These are phyloP conservation scores for Conchocele bisecta DNA, from an alignment of 2,888 invertebrate species.

Conservation along the genomic window DNA sequence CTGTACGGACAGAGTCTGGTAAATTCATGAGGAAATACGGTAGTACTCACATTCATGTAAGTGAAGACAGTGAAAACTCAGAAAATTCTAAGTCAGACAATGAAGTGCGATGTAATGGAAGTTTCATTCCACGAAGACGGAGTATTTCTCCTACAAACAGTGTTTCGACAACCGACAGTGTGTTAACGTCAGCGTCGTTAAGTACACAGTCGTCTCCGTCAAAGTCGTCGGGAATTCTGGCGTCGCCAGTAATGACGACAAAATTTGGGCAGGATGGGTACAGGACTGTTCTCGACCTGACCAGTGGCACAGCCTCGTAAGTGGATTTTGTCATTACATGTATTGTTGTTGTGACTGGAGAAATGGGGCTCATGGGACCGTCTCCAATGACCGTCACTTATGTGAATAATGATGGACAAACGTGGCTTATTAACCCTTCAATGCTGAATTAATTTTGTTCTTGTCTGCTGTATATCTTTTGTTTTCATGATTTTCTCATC, in stretches of 20 bases:
- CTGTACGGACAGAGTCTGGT: conserved; percentile 50
- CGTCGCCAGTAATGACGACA: conserved; percentile 35
- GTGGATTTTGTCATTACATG: no score
- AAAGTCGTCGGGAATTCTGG: conserved; percentile 34
- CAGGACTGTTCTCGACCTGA: conserved; percentile 51
- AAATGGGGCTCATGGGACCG: no score
- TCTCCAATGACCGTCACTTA: no score
- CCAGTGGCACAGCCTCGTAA: no score
- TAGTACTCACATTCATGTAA: conserved; percentile 3
- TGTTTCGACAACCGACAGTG: conserved; percentile 54
- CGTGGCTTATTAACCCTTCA: no score
- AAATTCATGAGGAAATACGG: conserved; percentile 53
- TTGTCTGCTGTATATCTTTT: no score
- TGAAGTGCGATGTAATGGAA: neutral
- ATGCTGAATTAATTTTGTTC: no score
- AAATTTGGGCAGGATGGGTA: conserved; percentile 36
- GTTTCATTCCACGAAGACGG: conserved; percentile 1
- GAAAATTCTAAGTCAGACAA: neutral
- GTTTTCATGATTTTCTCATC: no score
- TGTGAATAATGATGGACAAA: no score
- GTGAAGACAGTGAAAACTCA: neutral
- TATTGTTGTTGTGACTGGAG: no score
- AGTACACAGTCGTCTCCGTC: conserved; percentile 52
- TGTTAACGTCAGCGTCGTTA: conserved; percentile 36
- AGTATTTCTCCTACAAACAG: conserved; percentile 57